phyloP scores from a whole-genome alignment of 2,888 invertebrate genomes.

The Nephrotoma appendiculata region DNA sequence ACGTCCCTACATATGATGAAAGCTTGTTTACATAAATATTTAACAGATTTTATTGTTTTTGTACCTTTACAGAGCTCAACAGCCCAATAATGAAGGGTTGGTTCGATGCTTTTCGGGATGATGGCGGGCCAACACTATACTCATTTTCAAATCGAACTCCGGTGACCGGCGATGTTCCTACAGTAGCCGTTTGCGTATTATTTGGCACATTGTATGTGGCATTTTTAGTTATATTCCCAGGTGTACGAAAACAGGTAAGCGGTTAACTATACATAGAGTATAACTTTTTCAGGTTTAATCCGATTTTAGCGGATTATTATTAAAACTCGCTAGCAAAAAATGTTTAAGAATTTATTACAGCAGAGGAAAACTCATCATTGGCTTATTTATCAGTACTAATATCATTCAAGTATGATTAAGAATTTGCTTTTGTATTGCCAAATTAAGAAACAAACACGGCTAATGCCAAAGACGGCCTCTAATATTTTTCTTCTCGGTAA shows the following conservation, averaged over 20 bases:
- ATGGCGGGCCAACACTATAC: constrained; percentile 94
- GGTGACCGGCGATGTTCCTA: constrained; percentile 83
- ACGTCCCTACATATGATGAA: not conserved
- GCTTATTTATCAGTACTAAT: no score
- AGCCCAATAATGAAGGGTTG: constrained; percentile 70
- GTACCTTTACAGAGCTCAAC: constrained; percentile 19
- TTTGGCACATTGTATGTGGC: constrained; percentile 87
- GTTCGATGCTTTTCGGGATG: constrained; percentile 94
- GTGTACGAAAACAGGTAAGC: constrained; percentile 79
- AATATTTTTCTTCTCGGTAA: no score
- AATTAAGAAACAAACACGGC: no score
- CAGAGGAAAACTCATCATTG: no score
- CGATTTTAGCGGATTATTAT: no score
- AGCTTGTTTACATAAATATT: not conserved
- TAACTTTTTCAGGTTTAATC: no score
- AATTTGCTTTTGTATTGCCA: no score
- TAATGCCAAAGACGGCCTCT: no score
- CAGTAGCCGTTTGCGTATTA: constrained; percentile 70
- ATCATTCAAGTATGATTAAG: no score
- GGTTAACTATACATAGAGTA: not conserved
- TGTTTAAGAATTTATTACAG: no score
- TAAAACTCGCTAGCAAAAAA: no score
- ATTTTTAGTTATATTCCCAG: constrained; percentile 91
- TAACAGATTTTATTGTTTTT: not conserved
- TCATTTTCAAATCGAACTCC: constrained; percentile 89